Base-by-base conservation (phyloP, 2,888 invertebrate genomes). In the Clunio marinus region DNA sequence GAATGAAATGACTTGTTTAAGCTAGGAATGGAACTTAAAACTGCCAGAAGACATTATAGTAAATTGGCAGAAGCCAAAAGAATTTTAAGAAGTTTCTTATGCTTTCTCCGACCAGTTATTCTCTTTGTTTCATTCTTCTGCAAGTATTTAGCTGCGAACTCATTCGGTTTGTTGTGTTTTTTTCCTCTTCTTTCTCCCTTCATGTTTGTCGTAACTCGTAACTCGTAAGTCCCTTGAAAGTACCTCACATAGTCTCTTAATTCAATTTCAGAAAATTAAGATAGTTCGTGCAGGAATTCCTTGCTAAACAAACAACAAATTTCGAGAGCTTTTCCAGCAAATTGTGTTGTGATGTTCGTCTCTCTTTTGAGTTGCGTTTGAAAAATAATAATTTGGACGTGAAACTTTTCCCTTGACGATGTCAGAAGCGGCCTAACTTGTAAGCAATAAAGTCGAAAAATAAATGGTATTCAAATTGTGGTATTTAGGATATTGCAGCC, bases 221-320 rank as follows among this genome's bases (percentile, higher is more conserved):
- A n/a, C n/a, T n/a, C n/a, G n/a, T n/a, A n/a, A n/a, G n/a, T n/a
- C n/a, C n/a, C 32, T 32, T 8, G 32, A 8, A 41, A 13, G 15
- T n/a, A 41, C 41, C 15, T 41, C 41, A 41, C 15, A 22, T 20
- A 51, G 51, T 22, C 51, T 51, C n/a, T 17, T 51, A 51, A 51
- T 51, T 51, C 51, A 51, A 51, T 51, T 51, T 51, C 20, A 4
- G 22, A 51, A 51, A 51, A 20, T 51, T 51, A 51, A 51, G 22
- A 51, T 8, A 17, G 7, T 17, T 51, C 51, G 51, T 51, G 17
- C 22, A 22, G 51, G 51, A 51, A 45, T 17, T 51, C 17, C 22
- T 22, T 41, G 41, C 15, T 4, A 41, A 41, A 5, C n/a, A 41
- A n/a, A 13, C n/a, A n/a, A n/a, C 10, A 41, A n/a, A n/a, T n/a